Evolutionary conservation across 2,113 vertebrate genomes (phyloP).

Genomic region (Scatophagus argus): DNA sequence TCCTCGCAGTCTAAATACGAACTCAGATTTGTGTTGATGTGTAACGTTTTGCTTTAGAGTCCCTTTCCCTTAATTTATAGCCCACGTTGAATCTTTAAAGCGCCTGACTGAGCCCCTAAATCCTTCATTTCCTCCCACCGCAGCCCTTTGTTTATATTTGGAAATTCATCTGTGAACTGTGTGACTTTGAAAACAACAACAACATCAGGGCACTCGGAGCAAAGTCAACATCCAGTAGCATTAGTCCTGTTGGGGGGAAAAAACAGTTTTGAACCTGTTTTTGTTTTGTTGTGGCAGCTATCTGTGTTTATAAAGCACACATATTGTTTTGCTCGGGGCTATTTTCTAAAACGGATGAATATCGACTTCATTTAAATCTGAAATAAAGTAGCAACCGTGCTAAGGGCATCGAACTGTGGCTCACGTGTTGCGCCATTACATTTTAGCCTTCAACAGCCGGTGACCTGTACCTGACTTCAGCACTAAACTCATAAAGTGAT

Average conservation of each 20-base stretch:
- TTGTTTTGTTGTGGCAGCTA: neutral
- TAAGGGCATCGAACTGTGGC: neutral
- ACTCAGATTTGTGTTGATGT: too few relatives aligned
- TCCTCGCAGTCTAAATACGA: neutral
- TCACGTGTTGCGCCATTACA: neutral
- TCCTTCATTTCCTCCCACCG: neutral
- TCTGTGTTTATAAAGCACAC: constrained; percentile 3
- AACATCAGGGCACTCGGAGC: neutral
- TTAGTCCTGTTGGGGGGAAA: neutral
- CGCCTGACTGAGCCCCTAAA: neutral
- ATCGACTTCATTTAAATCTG: neutral
- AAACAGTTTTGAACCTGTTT: constrained; percentile 14
- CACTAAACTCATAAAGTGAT: neutral
- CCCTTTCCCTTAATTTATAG: neutral
- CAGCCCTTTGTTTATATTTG: neutral
- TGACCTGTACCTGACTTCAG: neutral
- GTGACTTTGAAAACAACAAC: constrained; percentile 6
- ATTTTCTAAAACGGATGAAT: neutral
- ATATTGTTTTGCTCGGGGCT: constrained; percentile 16
- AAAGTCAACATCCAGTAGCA: neutral
- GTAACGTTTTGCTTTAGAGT: neutral
- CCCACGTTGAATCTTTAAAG: neutral
- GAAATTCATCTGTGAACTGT: constrained; percentile 9
- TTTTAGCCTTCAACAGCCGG: neutral
- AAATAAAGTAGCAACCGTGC: too few relatives aligned